phyloP scores from a whole-genome alignment of 2,797 vertebrate genomes.

The Vespertilio murinus region DNA sequence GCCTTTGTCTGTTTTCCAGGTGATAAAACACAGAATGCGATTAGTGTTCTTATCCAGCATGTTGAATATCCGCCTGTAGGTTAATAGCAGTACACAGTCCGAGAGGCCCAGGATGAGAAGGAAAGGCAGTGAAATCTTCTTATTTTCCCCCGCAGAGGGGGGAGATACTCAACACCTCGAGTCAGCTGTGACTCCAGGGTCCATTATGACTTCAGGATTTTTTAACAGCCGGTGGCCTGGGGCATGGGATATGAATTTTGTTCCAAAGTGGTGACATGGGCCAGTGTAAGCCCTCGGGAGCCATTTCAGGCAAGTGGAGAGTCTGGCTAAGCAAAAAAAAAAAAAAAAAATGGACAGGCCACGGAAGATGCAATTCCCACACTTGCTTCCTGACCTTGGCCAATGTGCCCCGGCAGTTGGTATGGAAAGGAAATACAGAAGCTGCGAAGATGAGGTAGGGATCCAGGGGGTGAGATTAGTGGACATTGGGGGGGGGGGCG shows the following conservation, averaged over 20 bases:
- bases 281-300: slow-evolving; percentile 12
- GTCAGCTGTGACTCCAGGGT: slow-evolving; percentile 68
- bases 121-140: slow-evolving; percentile 26
- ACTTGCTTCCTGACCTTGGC: slow-evolving; percentile 49
- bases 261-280: slow-evolving; percentile 64
- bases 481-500: neutral
- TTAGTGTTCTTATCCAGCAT: neutral
- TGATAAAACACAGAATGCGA: slow-evolving; percentile 44
- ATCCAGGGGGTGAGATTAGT: neutral
- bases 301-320: neutral
- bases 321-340: slow-evolving; percentile 20
- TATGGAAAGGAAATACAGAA: neutral
- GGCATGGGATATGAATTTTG: slow-evolving; percentile 43
- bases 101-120: neutral
- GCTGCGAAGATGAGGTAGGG: neutral
- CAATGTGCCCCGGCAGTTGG: neutral
- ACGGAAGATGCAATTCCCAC: slow-evolving; percentile 14
- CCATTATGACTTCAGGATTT: slow-evolving; percentile 72
- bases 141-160: neutral
- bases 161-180: slow-evolving; percentile 53
- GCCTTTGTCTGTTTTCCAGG: slow-evolving; percentile 54
- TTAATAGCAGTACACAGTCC: neutral
- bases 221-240: slow-evolving; percentile 52
- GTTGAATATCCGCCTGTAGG: neutral
- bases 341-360: neutral